These are phyloP conservation scores for Apamea crenata DNA, from an alignment of 2,888 invertebrate genomes.

Conservation along the genomic window DNA sequence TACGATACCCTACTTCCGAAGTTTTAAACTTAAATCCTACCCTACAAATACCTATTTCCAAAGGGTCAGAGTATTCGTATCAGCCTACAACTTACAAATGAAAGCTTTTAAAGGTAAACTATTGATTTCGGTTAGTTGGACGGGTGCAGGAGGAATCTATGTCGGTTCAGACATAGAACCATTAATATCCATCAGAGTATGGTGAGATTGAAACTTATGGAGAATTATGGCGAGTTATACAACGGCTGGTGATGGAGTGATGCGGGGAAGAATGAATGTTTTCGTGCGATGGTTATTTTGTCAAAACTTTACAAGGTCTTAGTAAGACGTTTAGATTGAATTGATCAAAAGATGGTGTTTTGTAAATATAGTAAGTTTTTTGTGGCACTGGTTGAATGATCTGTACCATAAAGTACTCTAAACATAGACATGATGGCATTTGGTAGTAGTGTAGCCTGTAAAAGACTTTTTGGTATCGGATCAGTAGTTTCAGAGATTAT, in stretches of 20 bases:
- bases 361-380: background rate
- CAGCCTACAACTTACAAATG: slow-evolving; percentile 50
- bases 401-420: background rate
- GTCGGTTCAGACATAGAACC: slow-evolving; percentile 15
- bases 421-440: background rate
- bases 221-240: background rate
- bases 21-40: slow-evolving; percentile 44
- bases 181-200: slow-evolving; percentile 50
- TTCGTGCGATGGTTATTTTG: background rate
- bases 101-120: slow-evolving; percentile 58
- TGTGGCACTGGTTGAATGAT: background rate
- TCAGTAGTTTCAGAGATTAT: background rate
- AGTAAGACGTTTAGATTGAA: background rate
- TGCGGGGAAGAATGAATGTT: too few relatives aligned
- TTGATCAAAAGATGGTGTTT: background rate
- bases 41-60: slow-evolving; percentile 37
- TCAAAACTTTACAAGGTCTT: background rate
- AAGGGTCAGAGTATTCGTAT: slow-evolving; percentile 15
- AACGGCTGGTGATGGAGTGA: background rate
- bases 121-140: slow-evolving; percentile 69
- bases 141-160: slow-evolving; percentile 45
- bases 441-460: background rate
- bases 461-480: background rate
- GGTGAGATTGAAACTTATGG: slow-evolving; percentile 49
- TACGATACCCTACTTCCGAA: slow-evolving; percentile 40